Base-by-base conservation (phyloP, 2,888 invertebrate species). In the Caenorhabditis sinica region DNA sequence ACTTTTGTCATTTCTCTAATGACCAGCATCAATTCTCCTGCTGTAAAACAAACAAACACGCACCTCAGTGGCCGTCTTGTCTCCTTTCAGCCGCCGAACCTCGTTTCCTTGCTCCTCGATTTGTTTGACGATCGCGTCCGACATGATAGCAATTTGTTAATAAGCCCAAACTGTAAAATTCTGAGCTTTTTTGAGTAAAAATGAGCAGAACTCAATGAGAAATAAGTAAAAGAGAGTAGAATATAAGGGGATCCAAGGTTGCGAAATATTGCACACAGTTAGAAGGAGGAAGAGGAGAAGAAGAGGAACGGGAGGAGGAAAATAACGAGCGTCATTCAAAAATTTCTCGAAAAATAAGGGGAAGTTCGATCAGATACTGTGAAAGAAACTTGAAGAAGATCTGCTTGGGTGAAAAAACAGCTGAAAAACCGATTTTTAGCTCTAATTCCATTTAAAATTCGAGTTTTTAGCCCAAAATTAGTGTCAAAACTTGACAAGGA, bases 31-130 rank as follows among this genome's bases (percentile, higher is more conserved):
- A 17, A 49, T 17, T 17, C 11, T 49, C 0, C 49, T 17, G 11
- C 15, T 49, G 15, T 13, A 2, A 49, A 49, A 49, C 5, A 49
- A 15, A n/a, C n/a, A 51, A 20, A n/a, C 5, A 65, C 65, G 28
- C 53, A 81, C 77, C 61, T 87, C 85, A 25, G 82, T 72, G 23
- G 73, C 51, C 11, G 45, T 43, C 40, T 83, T 74, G 33, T 83
- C 87, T 1, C 58, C 58, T 36, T 88, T 88, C 63, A 88, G 30
- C 36, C 83, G 63, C 6, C 88, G 77, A 9, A 88, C 84, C 45
- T 83, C 81, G 63, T 69, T 79, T 30, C 86, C 88, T 71, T 87
- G 87, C 25, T 77, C 85, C 13, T 60, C 75, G 68, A 88, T 88
- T 71, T 87, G 81, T 33, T 81, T 79, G 30, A 83, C 84, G 28